phyloP scores from a whole-genome alignment of 2,113 vertebrate species.

The Dermatemys mawii region DNA sequence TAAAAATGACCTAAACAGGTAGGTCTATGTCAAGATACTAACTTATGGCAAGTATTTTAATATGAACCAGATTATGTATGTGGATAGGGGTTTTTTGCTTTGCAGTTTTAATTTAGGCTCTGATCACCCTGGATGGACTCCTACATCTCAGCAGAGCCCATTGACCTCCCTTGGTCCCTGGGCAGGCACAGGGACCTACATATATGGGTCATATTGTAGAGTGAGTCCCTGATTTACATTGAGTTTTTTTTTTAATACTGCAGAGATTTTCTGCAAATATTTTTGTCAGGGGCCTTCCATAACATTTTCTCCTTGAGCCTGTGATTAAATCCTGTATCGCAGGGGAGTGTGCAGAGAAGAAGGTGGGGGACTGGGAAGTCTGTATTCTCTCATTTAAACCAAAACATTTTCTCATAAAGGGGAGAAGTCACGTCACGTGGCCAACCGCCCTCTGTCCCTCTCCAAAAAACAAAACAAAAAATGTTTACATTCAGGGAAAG shows the following conservation, averaged over 20 bases:
- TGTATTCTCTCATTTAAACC: conserved; percentile 1
- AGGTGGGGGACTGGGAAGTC: not conserved
- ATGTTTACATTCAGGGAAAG: not conserved
- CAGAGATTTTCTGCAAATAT: conserved; percentile 35
- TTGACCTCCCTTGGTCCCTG: not conserved
- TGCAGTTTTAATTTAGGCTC: conserved; percentile 34
- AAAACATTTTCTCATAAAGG: conserved; percentile 8
- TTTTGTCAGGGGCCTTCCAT: conserved; percentile 34
- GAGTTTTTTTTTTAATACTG: not conserved
- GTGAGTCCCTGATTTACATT: conserved; percentile 47
- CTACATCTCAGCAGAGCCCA: not conserved
- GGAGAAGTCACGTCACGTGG: not conserved
- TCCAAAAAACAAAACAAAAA: not conserved
- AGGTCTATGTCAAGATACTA: conserved; percentile 71
- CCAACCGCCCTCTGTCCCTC: not conserved
- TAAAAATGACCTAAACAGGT: conserved; percentile 78
- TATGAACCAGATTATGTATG: conserved; percentile 69
- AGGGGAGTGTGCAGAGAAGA: not conserved
- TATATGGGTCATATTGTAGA: not conserved
- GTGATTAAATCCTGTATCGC: not conserved
- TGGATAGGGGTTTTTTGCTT: conserved; percentile 27
- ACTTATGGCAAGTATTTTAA: conserved; percentile 74
- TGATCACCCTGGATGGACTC: not conserved
- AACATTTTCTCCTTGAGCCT: conserved; percentile 30
- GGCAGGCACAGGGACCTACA: not conserved